Percentiles rank a stretch among this genome's conserved stretches.
Conservation (phyloP, 2,113 vertebrate genomes). For the Thinocorus orbignyianus region DNA sequence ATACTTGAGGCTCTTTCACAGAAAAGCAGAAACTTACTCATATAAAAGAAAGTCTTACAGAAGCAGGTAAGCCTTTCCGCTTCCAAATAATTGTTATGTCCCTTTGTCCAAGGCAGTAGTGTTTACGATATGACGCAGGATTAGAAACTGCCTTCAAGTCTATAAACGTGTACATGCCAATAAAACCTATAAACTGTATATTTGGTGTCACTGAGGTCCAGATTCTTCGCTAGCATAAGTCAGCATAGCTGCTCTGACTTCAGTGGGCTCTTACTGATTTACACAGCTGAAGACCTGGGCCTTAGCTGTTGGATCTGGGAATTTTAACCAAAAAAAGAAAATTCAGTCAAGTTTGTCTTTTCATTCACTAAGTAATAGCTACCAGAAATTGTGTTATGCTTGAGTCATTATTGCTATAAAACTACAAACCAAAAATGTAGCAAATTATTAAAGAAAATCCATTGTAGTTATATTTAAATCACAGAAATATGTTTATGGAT, state of each 20-base stretch:
- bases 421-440: neutral
- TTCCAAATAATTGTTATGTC: neutral
- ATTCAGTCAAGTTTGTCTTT: conserved; percentile 5
- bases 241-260: neutral
- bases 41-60: neutral
- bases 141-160: conserved; percentile 28
- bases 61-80: neutral
- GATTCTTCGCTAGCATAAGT: neutral
- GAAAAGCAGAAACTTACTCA: neutral
- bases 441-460: conserved; percentile 31
- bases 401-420: neutral
- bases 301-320: neutral
- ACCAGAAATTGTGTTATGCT: conserved; percentile 3
- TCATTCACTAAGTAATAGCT: neutral
- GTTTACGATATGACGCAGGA: conserved; percentile 35
- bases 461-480: neutral
- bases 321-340: conserved; percentile 18
- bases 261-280: neutral
- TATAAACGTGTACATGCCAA: conserved; percentile 1
- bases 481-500: neutral
- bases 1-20: neutral
- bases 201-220: conserved; percentile 5
- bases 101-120: neutral
- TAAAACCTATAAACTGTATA: conserved; percentile 1
- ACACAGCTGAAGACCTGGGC: neutral